A percentile compares a stretch with the other conserved stretches of the same genome.
Evolutionary conservation across 2,113 vertebrate genomes (phyloP).

Genomic region (Prionailurus bengalensis): DNA sequence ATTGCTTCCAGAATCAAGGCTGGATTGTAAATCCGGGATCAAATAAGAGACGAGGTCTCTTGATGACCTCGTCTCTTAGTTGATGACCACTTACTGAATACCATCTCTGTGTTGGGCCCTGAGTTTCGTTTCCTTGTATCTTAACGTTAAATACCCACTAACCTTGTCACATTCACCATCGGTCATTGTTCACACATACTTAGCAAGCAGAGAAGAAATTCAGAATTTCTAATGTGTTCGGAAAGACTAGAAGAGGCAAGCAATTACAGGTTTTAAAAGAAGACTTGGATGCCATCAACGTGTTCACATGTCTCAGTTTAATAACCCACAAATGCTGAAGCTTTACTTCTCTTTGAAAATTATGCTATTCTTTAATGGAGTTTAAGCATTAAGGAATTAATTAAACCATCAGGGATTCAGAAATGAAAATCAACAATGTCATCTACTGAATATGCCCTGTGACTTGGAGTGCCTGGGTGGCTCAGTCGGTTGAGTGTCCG

Average conservation of each 20-base stretch:
- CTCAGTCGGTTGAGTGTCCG: no score
- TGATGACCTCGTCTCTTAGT: not conserved
- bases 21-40: not conserved
- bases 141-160: not conserved
- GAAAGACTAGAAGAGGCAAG: not conserved
- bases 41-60: not conserved
- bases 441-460: not conserved
- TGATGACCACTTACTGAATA: not conserved
- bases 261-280: not conserved
- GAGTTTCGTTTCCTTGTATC: not conserved
- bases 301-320: conserved; percentile 40
- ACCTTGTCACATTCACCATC: not conserved
- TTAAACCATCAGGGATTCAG: not conserved
- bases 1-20: not conserved
- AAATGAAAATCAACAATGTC: not conserved
- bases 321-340: not conserved
- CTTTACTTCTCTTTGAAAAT: conserved; percentile 53
- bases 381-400: conserved; percentile 45
- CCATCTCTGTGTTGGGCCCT: not conserved
- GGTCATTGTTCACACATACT: not conserved
- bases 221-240: not conserved
- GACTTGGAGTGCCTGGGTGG: not conserved
- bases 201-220: conserved; percentile 45
- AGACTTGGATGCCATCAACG: not conserved
- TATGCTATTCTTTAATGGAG: not conserved